Evolutionary conservation across 1,140 invertebrate species (phyloP).

Genomic region (Teleogryllus occipitalis): DNA sequence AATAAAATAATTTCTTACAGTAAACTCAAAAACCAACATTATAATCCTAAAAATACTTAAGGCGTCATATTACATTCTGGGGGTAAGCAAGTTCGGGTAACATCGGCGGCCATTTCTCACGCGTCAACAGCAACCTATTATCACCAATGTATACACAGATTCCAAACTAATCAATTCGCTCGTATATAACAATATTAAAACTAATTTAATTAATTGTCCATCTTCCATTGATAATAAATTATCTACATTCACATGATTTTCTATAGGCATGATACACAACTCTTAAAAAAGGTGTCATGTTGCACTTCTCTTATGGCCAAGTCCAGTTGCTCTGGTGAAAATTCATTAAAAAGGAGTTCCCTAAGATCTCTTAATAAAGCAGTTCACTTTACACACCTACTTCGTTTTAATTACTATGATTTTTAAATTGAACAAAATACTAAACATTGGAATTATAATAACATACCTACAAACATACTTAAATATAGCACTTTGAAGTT

Average conservation of each 20-base stretch:
- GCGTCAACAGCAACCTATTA: not conserved
- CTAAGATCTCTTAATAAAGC: not conserved
- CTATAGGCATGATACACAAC: not conserved
- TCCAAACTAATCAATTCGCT: not conserved
- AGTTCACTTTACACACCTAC: not conserved
- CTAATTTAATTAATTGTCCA: not conserved
- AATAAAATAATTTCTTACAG: not conserved
- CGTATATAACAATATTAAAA: not conserved
- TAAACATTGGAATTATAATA: constrained; percentile 2
- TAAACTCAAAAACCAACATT: not conserved
- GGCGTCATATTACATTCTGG: not conserved
- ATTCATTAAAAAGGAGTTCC: not conserved
- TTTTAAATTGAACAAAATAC: not conserved
- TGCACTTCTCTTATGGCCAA: not conserved
- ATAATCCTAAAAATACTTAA: not conserved
- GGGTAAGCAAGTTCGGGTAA: not conserved
- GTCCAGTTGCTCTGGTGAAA: not conserved
- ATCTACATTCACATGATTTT: not conserved
- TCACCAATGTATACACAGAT: not conserved
- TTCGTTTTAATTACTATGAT: not conserved
- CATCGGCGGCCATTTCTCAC: not conserved
- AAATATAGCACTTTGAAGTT: constrained; percentile 3
- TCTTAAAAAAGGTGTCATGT: not conserved
- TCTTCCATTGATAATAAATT: not conserved
- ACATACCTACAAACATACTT: constrained; percentile 5